Conservation (phyloP, 2,888 invertebrate species). For the Drosophila percnosoma region DNA sequence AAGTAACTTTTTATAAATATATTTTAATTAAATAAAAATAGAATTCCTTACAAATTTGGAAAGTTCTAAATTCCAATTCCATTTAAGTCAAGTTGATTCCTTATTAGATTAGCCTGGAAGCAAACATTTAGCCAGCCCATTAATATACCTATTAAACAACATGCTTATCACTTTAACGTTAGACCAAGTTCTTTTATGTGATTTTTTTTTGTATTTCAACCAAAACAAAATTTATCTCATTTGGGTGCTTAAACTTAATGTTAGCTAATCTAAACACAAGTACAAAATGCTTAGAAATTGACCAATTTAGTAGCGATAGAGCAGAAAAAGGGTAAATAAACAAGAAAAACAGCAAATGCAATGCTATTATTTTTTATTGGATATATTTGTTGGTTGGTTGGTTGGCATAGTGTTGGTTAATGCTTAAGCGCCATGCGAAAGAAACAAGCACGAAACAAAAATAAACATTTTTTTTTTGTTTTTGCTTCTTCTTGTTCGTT, state of each 20-base stretch:
- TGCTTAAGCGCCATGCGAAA: conserved; percentile 55
- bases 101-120: background rate
- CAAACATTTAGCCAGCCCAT: background rate
- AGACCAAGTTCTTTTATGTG: background rate
- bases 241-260: conserved; percentile 32
- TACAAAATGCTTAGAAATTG: conserved; percentile 41
- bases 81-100: background rate
- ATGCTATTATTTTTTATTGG: conserved; percentile 32
- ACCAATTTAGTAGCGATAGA: conserved; percentile 31
- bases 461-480: conserved; percentile 23
- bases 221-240: conserved; percentile 1
- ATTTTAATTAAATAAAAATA: background rate
- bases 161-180: background rate
- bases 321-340: conserved; percentile 7
- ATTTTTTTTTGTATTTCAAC: background rate
- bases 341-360: conserved; percentile 21
- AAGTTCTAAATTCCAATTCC: background rate
- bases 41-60: background rate
- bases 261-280: conserved; percentile 18
- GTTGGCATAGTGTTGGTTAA: conserved; percentile 39
- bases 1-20: conserved; percentile 76
- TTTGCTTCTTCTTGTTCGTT: conserved; percentile 26
- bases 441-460: conserved; percentile 32
- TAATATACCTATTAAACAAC: background rate
- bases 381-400: conserved; percentile 13